phyloP scores from a whole-genome alignment of 2,888 invertebrate species.

The Protophormia terraenovae region DNA sequence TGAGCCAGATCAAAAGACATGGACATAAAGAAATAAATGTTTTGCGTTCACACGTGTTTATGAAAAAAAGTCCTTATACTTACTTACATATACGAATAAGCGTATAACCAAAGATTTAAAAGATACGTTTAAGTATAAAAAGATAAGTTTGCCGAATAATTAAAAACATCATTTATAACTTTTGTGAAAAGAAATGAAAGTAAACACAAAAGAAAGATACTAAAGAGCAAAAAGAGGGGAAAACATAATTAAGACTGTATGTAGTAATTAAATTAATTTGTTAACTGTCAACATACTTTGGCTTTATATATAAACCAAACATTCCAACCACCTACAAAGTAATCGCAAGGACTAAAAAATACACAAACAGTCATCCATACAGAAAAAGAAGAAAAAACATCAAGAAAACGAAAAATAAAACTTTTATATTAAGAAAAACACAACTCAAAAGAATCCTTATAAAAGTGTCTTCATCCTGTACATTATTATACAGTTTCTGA shows the following conservation, averaged over 20 bases:
- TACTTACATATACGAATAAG: neutral
- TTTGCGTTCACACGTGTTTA: constrained; percentile 7
- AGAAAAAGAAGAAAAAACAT: neutral
- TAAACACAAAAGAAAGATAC: neutral
- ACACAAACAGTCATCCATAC: neutral
- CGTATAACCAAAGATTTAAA: neutral
- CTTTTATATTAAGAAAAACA: neutral
- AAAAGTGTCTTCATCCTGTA: constrained; percentile 42
- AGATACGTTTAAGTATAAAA: neutral
- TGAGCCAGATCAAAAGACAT: neutral
- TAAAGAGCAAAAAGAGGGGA: neutral
- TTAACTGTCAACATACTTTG: constrained; percentile 45
- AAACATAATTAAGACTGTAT: constrained; percentile 31
- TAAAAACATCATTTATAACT: constrained; percentile 31
- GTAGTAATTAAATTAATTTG: constrained; percentile 54
- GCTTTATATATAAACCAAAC: constrained; percentile 13
- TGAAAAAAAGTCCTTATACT: neutral
- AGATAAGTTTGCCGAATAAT: constrained; percentile 6
- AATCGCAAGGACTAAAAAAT: neutral
- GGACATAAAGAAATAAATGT: neutral
- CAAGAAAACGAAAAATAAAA: neutral
- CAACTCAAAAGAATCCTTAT: constrained; percentile 36
- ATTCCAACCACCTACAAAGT: neutral
- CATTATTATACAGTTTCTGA: neutral
- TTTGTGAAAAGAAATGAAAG: neutral